These are phyloP conservation scores for Camponotus vicinus DNA, from an alignment of 1,140 invertebrate species.

Conservation along the genomic window DNA sequence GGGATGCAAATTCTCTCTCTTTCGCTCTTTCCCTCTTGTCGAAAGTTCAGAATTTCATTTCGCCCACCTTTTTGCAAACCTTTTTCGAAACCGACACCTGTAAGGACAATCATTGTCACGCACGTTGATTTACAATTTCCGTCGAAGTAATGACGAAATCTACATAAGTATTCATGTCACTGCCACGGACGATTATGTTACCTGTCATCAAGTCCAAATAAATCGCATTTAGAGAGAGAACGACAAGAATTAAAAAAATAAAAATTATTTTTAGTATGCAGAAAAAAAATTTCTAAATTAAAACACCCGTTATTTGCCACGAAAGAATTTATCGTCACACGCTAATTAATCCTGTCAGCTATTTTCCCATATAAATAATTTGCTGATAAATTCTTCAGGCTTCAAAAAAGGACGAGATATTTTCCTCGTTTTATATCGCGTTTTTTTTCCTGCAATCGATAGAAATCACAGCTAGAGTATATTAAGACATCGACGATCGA, in stretches of 20 bases:
- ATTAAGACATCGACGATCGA: constrained; percentile 14
- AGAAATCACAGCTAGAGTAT: background rate
- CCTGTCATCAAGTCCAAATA: background rate
- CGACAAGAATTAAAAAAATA: no score
- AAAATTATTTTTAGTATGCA: background rate
- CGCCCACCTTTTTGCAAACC: background rate
- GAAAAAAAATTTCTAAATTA: no score
- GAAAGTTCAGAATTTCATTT: constrained; percentile 24
- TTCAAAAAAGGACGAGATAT: background rate
- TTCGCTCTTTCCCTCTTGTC: background rate
- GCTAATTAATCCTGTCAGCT: background rate
- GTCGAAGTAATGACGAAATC: constrained; percentile 20
- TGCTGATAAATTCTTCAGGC: background rate
- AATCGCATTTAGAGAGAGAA: background rate
- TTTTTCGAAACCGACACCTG: background rate
- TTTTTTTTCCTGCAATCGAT: background rate
- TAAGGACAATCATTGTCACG: background rate
- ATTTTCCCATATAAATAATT: background rate
- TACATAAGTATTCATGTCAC: constrained; percentile 11
- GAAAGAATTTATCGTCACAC: background rate
- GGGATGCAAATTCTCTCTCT: background rate
- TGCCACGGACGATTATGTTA: background rate
- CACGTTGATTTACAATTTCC: constrained; percentile 12
- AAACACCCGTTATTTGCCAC: no score
- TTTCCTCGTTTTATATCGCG: background rate